phyloP scores from a whole-genome alignment of 2,797 vertebrate species.

The Loriculus beryllinus region DNA sequence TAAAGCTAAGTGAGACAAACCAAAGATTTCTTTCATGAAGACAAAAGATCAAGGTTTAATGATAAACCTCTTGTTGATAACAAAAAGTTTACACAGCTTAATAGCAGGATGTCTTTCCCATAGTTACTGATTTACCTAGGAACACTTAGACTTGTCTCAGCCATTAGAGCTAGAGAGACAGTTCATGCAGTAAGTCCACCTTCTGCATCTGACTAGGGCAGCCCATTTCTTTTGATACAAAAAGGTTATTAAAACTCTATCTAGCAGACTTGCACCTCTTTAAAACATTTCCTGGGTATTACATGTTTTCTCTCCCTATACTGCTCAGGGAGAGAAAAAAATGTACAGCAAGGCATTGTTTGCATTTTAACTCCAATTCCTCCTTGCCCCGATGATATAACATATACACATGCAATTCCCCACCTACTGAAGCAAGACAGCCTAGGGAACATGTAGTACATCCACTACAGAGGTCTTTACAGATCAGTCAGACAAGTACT shows the following conservation, averaged over 20 bases:
- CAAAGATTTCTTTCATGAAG: not conserved
- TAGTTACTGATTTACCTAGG: not conserved
- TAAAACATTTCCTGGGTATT: not conserved
- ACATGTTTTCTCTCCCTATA: not conserved
- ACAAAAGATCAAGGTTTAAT: not conserved
- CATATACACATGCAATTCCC: not conserved
- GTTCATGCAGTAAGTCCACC: not conserved
- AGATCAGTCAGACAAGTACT: slow-evolving; percentile 23
- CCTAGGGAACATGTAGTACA: not conserved
- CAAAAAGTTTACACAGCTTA: not conserved
- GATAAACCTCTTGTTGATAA: not conserved
- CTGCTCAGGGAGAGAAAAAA: not conserved
- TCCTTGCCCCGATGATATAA: not conserved
- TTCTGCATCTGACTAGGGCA: not conserved
- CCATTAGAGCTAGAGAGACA: not conserved
- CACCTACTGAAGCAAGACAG: not conserved
- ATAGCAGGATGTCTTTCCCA: not conserved
- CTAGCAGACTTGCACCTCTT: not conserved
- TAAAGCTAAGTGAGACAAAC: not conserved
- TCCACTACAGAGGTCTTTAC: not conserved
- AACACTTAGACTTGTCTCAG: not conserved
- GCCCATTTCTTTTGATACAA: not conserved
- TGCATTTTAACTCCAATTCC: not conserved
- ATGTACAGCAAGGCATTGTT: not conserved
- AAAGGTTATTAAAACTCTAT: not conserved